A percentile compares a stretch with the other conserved stretches of the same genome.
phyloP scores from a whole-genome alignment of 2,113 vertebrate genomes.

The Dromiciops gliroides region DNA sequence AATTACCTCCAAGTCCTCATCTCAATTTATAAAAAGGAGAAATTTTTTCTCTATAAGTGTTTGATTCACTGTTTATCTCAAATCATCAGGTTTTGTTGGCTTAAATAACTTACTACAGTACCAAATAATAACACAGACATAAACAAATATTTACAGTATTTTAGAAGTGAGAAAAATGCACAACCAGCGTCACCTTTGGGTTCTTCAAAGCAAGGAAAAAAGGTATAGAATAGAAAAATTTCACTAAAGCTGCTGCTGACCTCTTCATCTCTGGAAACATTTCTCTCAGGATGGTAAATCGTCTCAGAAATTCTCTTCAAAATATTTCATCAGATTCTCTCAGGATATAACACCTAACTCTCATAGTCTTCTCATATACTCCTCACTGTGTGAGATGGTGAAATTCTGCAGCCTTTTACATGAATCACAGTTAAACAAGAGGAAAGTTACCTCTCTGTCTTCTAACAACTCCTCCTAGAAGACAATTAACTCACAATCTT shows the following conservation, averaged over 20 bases:
- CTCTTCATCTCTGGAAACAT: neutral
- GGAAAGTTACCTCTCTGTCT: neutral
- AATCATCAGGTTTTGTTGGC: neutral
- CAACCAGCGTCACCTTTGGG: neutral
- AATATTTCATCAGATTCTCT: neutral
- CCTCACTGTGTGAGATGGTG: neutral
- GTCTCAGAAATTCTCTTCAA: neutral
- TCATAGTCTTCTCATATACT: neutral
- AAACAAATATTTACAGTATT: neutral
- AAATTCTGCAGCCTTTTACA: neutral
- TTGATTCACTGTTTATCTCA: neutral
- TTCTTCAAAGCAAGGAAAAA: neutral
- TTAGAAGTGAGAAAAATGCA: neutral
- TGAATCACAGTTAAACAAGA: neutral
- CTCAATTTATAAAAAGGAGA: neutral
- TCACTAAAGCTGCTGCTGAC: neutral
- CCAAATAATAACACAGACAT: neutral
- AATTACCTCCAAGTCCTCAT: neutral
- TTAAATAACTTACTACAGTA: neutral
- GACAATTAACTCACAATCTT: neutral
- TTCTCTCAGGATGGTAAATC: neutral
- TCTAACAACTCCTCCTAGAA: neutral
- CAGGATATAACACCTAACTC: neutral
- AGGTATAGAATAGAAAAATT: neutral
- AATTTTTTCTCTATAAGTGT: neutral